These are phyloP conservation scores for Cephonodes hylas DNA, from an alignment of 2,888 invertebrate species.

Conservation along the genomic window DNA sequence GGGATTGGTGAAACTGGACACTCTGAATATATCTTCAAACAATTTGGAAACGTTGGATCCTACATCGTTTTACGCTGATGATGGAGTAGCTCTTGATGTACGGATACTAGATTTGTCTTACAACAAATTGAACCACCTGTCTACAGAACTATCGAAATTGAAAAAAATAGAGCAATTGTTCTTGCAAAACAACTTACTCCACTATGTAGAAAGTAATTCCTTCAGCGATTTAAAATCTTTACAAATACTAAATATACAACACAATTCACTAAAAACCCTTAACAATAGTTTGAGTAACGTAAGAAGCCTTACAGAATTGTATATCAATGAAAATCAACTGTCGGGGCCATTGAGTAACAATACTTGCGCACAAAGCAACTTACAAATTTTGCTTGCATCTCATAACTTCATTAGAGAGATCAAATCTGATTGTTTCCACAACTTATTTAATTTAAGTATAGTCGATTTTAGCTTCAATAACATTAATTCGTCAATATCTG, in stretches of 20 bases:
- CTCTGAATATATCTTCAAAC: constrained; percentile 58
- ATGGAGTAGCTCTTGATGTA: constrained; percentile 30
- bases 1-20: constrained; percentile 34
- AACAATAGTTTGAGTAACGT: constrained; percentile 53
- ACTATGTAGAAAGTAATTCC: constrained; percentile 41
- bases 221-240: constrained; percentile 46
- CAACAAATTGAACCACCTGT: constrained; percentile 45
- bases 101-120: constrained; percentile 51
- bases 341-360: constrained; percentile 49
- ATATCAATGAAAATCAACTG: constrained; percentile 53
- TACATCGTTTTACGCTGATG: constrained; percentile 39
- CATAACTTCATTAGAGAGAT: constrained; percentile 51
- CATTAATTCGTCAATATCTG: constrained; percentile 49
- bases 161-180: constrained; percentile 43
- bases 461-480: constrained; percentile 59
- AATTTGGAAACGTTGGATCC: constrained; percentile 39
- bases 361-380: constrained; percentile 44
- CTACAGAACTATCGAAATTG: constrained; percentile 35
- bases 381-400: constrained; percentile 55
- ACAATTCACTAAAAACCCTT: constrained; percentile 50
- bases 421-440: constrained; percentile 57
- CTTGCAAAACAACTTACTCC: constrained; percentile 51
- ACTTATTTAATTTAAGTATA: constrained; percentile 40
- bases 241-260: constrained; percentile 38
- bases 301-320: constrained; percentile 44